phyloP scores from a whole-genome alignment of 2,888 invertebrate species.

The Pseudanteris insignis region DNA sequence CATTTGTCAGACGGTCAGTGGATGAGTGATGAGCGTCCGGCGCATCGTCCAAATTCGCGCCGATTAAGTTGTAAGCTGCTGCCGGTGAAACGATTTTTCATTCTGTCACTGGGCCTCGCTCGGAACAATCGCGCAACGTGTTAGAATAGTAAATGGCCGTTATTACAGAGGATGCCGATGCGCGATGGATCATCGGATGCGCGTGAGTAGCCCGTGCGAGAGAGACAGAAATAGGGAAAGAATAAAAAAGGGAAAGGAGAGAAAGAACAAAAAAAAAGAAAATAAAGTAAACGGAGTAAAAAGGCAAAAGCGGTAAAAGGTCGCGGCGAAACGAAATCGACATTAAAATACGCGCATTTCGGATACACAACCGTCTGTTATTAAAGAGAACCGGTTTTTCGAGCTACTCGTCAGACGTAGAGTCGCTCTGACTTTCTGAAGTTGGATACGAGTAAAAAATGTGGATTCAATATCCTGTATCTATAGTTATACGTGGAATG shows the following conservation, averaged over 20 bases:
- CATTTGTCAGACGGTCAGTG: too few relatives aligned
- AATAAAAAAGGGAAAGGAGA: too few relatives aligned
- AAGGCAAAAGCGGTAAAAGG: slow-evolving; percentile 39
- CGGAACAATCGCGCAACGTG: too few relatives aligned
- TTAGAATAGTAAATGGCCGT: too few relatives aligned
- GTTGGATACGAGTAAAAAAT: slow-evolving; percentile 40
- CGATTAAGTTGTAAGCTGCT: too few relatives aligned
- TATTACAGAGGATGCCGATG: too few relatives aligned
- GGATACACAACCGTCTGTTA: slow-evolving; percentile 47
- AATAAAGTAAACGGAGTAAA: slow-evolving; percentile 13
- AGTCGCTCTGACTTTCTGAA: slow-evolving; percentile 43
- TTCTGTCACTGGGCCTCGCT: too few relatives aligned
- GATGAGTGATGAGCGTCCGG: too few relatives aligned
- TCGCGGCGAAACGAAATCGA: too few relatives aligned
- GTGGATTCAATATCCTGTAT: slow-evolving; percentile 40
- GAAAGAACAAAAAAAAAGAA: slow-evolving; percentile 7
- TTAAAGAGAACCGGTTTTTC: slow-evolving; percentile 47
- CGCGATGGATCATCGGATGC: background rate
- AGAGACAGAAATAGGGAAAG: too few relatives aligned
- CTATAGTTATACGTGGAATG: slow-evolving; percentile 17
- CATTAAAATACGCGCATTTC: slow-evolving; percentile 46
- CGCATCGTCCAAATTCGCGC: too few relatives aligned
- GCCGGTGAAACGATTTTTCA: too few relatives aligned
- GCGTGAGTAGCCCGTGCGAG: background rate
- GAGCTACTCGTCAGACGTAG: slow-evolving; percentile 44